Evolutionary conservation across 2,113 vertebrate genomes (phyloP), one percentile per base, ranked within the genome.

Genomic region (Lycaon pictus): DNA sequence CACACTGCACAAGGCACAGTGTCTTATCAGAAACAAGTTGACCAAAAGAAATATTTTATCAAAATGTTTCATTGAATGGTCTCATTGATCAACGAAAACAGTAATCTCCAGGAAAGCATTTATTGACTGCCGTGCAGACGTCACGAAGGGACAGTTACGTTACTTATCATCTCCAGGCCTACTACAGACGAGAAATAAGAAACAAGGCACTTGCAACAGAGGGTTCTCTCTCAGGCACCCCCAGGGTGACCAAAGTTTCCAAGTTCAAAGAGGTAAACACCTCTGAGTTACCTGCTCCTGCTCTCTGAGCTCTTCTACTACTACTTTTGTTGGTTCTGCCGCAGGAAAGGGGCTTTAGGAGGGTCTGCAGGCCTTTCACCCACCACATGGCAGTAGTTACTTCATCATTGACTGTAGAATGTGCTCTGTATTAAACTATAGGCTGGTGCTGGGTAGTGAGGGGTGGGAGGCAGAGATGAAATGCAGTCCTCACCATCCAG

Each of bases 11-110:
- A 27, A 53, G 32, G 37, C 55, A 74, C 55, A 62, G 12, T 10
- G 11, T 55, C 93, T 84, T 25, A 80, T 56, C 53, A 74, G 91
- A 91, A 88, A 89, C 63, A 79, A 77, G 25, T 9, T 20, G 19
- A 37, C n/a, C 53, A 77, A 90, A 96, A 91, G 74, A 90, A 93
- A 35, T 9, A 90, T 25, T 76, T 67, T 53, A 88, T 51, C 53
- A 88, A 84, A 69, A 81, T 22, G 16, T 53, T 92, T 87, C 63
- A 76, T 5, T 12, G 11, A 85, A 76, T 13, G 25, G 11, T 83
- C 74, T 93, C 48, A 29, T 60, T n/a, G 15, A 35, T 87, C 37
- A 88, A 53, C 0, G 12, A 85, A 35, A 85, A 69, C 23, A 79
- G 17, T 60, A 74, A 53, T n/a, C 16, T 51, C 0, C 0, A 83